phyloP scores from a whole-genome alignment of 1,140 invertebrate species.

The Drosophila ohnishii region DNA sequence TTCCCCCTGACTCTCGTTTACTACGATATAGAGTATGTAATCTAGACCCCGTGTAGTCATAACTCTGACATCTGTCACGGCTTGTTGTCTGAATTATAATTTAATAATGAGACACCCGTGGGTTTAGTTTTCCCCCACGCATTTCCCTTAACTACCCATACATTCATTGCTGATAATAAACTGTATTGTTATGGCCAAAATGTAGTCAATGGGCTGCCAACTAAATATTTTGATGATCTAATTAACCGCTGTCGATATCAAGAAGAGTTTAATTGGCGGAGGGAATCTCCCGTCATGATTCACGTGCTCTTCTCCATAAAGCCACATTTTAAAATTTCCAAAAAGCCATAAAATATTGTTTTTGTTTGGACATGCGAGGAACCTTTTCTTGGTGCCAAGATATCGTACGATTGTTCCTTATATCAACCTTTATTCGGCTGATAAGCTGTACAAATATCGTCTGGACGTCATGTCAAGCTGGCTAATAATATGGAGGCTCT shows the following conservation, averaged over 20 bases:
- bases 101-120: conserved; percentile 51
- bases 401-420: conserved; percentile 34
- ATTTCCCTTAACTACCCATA: conserved; percentile 1
- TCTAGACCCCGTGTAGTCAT: conserved; percentile 46
- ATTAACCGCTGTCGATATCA: conserved; percentile 26
- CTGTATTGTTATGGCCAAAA: conserved; percentile 13
- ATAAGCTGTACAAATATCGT: conserved; percentile 53
- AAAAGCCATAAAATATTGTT: conserved; percentile 34
- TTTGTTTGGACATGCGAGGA: conserved; percentile 8
- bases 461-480: conserved; percentile 11
- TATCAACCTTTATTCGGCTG: conserved; percentile 45
- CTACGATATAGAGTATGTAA: conserved; percentile 32
- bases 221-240: conserved; percentile 37
- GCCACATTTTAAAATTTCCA: conserved; percentile 2
- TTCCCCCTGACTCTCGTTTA: not conserved
- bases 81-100: conserved; percentile 75
- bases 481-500: conserved; percentile 13
- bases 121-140: conserved; percentile 23
- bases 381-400: conserved; percentile 33
- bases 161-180: conserved; percentile 26
- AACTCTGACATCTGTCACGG: conserved; percentile 72
- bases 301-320: conserved; percentile 4
- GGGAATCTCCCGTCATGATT: conserved; percentile 32
- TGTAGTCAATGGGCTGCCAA: conserved; percentile 39
- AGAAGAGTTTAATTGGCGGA: not conserved